Evolutionary conservation across 1,140 invertebrate genomes (phyloP).

Genomic region (Cherax destructor): DNA sequence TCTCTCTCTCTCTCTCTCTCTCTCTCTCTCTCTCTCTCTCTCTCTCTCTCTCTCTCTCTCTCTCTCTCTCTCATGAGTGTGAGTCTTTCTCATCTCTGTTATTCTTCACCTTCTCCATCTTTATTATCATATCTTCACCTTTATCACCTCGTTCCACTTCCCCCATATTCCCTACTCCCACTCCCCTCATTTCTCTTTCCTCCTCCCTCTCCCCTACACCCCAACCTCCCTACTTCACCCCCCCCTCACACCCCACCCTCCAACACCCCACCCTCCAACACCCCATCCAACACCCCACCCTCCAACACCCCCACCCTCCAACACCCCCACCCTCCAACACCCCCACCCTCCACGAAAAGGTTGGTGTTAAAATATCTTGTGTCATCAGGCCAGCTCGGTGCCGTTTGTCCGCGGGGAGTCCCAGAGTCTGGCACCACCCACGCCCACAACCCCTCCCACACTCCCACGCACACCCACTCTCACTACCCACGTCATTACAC

Average conservation of each 20-base stretch:
- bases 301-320: neutral
- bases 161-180: neutral
- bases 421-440: neutral
- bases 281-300: neutral
- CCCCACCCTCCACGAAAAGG: neutral
- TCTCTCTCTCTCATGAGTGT: neutral
- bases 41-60: neutral
- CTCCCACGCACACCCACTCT: no score
- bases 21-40: neutral
- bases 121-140: no score
- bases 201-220: neutral
- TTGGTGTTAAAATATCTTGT: neutral
- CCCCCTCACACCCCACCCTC: neutral
- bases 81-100: neutral
- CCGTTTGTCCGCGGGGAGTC: neutral
- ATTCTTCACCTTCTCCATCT: neutral
- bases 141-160: neutral
- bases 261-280: neutral
- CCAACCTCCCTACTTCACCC: neutral
- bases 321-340: neutral
- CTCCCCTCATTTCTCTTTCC: neutral
- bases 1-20: no score
- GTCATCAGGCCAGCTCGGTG: neutral
- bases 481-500: no score
- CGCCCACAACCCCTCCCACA: neutral